Evolutionary conservation across 1,140 invertebrate species (phyloP).

Genomic region (Oreohelix idahoensis): DNA sequence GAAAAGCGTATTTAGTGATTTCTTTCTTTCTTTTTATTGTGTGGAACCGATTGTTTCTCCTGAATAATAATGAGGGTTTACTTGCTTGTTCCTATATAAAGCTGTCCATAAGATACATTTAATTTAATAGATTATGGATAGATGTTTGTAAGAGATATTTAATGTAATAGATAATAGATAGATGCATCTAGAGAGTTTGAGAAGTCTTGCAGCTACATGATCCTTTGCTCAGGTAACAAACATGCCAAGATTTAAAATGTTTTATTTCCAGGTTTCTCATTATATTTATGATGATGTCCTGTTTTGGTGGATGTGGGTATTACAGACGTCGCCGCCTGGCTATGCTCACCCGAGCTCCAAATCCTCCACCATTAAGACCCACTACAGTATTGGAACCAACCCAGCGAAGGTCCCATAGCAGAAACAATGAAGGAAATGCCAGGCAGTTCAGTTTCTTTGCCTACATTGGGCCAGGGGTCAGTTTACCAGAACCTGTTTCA

Average conservation of each 20-base stretch:
- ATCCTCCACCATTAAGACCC: neutral
- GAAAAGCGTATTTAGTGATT: too few species aligned
- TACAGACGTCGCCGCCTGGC: conserved; percentile 58
- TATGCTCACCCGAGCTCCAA: conserved; percentile 26
- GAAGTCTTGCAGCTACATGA: too few species aligned
- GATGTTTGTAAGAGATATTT: too few species aligned
- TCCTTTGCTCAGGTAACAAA: too few species aligned
- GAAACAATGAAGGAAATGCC: neutral
- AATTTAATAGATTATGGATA: too few species aligned
- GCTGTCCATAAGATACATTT: too few species aligned
- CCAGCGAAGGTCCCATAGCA: neutral
- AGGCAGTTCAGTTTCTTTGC: conserved; percentile 37
- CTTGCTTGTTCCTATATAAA: too few species aligned
- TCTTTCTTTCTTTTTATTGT: too few species aligned
- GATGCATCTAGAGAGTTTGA: too few species aligned
- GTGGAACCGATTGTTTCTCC: too few species aligned
- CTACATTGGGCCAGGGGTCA: conserved; percentile 45
- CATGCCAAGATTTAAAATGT: neutral
- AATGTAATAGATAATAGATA: too few species aligned
- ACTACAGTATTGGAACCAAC: conserved; percentile 80
- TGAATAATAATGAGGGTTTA: too few species aligned
- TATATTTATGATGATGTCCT: conserved; percentile 64
- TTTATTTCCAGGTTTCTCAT: conserved; percentile 57
- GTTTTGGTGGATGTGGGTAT: conserved; percentile 67
- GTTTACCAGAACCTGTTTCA: conserved; percentile 11